Evolutionary conservation across 1,140 invertebrate genomes (phyloP).

Genomic region (Amyelois transitella): DNA sequence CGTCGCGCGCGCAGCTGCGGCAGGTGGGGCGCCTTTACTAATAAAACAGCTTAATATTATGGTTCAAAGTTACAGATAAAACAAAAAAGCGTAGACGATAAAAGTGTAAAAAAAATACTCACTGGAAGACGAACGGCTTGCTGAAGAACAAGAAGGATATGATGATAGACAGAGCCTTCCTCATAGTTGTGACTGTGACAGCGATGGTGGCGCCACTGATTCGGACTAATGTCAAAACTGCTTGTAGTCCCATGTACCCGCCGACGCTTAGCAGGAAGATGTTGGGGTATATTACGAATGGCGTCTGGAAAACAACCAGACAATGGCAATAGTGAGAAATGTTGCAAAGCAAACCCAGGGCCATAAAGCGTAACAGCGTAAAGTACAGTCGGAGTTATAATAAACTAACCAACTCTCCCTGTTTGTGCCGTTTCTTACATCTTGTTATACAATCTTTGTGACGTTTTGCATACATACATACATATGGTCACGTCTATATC

Average conservation of each 20-base stretch:
- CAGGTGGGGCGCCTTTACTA: too few species aligned
- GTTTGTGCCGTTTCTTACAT: too few species aligned
- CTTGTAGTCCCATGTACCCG: constrained; percentile 94
- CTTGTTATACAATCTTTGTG: too few species aligned
- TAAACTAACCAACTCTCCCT: too few species aligned
- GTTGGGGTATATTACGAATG: constrained; percentile 88
- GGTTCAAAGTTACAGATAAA: too few species aligned
- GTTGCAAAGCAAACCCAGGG: too few species aligned
- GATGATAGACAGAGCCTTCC: constrained; percentile 94
- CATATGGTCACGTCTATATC: too few species aligned
- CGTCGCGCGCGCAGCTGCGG: too few species aligned
- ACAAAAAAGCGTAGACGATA: neutral
- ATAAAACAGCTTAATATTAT: too few species aligned
- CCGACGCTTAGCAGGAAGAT: constrained; percentile 89
- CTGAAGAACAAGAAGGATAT: constrained; percentile 95
- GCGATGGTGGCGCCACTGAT: constrained; percentile 92
- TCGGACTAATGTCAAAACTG: constrained; percentile 91
- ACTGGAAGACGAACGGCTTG: constrained; percentile 96
- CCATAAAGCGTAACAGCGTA: too few species aligned
- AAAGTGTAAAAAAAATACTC: constrained; percentile 68
- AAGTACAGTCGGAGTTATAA: too few species aligned
- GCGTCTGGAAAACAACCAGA: constrained; percentile 73
- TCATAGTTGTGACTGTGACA: constrained; percentile 90
- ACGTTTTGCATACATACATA: too few species aligned
- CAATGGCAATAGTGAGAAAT: neutral